Percentiles rank a stretch among this genome's conserved stretches.
phyloP scores from a whole-genome alignment of 1,140 invertebrate genomes.

The Cecropterus lyciades region DNA sequence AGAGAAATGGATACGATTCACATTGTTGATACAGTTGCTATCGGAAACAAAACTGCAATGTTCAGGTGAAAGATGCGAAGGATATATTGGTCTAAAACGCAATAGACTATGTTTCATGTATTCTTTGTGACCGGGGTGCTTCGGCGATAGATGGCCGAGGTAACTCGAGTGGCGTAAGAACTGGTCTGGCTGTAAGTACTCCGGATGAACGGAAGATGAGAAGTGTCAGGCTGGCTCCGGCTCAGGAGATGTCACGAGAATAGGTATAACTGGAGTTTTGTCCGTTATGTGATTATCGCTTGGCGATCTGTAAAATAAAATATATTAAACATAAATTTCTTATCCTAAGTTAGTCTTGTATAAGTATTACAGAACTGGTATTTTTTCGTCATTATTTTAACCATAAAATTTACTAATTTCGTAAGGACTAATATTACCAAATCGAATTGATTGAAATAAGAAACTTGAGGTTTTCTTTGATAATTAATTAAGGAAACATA shows the following conservation, averaged over 20 bases:
- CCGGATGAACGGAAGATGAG: conserved; percentile 14
- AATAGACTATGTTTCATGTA: conserved; percentile 6
- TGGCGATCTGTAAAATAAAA: conserved; percentile 61
- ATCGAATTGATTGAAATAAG: too few relatives aligned
- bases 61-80: conserved; percentile 23
- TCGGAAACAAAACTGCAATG: conserved; percentile 16
- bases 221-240: conserved; percentile 56
- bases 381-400: too few relatives aligned
- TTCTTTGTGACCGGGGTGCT: conserved; percentile 5
- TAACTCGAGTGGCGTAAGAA: conserved; percentile 3
- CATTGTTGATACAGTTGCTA: background rate
- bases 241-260: conserved; percentile 71
- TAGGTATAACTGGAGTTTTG: conserved; percentile 65
- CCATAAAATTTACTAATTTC: too few relatives aligned
- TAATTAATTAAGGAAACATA: conserved; percentile 46
- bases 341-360: too few relatives aligned
- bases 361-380: too few relatives aligned
- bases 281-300: conserved; percentile 64
- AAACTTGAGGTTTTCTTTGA: too few relatives aligned
- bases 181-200: conserved; percentile 2
- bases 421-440: too few relatives aligned
- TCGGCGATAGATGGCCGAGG: conserved; percentile 15
- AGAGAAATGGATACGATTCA: background rate
- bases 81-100: conserved; percentile 9
- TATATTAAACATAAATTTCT: too few relatives aligned